Evolutionary conservation across 1,140 invertebrate genomes (phyloP).

Genomic region (Tetramorium alpestre): DNA sequence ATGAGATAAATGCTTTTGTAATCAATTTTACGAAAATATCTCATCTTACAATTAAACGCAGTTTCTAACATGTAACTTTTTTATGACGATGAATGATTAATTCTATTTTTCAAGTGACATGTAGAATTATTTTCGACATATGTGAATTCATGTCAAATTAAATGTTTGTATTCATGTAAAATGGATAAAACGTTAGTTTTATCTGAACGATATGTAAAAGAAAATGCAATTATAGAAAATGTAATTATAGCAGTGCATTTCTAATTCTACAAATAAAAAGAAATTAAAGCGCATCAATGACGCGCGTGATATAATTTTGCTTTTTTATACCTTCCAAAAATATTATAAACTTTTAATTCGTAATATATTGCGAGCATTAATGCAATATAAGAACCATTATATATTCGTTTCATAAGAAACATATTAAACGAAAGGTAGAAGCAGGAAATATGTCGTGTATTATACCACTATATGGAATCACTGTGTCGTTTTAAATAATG

Average conservation of each 20-base stretch:
- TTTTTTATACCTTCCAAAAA: neutral
- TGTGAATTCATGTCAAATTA: neutral
- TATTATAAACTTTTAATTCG: neutral
- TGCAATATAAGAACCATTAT: neutral
- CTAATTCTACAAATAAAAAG: neutral
- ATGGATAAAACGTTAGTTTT: neutral
- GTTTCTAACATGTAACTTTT: neutral
- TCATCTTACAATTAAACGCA: no score
- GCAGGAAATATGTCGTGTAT: neutral
- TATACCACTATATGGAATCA: slow-evolving; percentile 13
- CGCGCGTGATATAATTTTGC: neutral
- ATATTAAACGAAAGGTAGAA: neutral
- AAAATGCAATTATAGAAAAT: neutral
- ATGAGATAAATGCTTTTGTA: no score
- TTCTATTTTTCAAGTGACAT: neutral
- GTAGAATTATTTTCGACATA: neutral
- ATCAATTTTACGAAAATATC: no score
- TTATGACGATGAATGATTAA: neutral
- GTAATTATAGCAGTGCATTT: neutral
- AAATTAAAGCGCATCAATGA: neutral
- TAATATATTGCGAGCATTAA: neutral
- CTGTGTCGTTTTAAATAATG: slow-evolving; percentile 44
- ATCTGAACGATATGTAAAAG: neutral
- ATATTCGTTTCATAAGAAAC: slow-evolving; percentile 10
- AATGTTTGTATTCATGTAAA: neutral